These are phyloP conservation scores for Ophion ventricosus DNA, from an alignment of 2,888 invertebrate species.

Conservation along the genomic window DNA sequence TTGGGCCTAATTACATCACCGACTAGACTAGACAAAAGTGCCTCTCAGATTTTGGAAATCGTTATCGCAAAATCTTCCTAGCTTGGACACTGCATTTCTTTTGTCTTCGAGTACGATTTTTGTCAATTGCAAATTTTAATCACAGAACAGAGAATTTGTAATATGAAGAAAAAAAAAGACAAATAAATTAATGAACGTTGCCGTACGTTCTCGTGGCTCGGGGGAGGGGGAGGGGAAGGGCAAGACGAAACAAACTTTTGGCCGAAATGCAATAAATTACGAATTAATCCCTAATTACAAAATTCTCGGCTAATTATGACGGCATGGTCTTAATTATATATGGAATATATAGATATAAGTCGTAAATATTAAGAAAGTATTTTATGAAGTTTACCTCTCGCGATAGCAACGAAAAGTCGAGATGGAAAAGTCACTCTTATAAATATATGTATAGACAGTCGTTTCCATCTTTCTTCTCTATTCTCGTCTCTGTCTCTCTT, in stretches of 20 bases:
- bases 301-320: constrained; percentile 46
- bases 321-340: constrained; percentile 45
- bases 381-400: constrained; percentile 55
- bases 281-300: constrained; percentile 41
- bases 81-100: no score
- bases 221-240: no score
- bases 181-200: not conserved
- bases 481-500: not conserved
- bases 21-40: not conserved
- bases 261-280: constrained; percentile 31
- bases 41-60: not conserved
- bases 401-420: constrained; percentile 50
- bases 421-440: constrained; percentile 39
- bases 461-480: constrained; percentile 4
- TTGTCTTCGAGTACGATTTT: no score
- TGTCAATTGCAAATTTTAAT: no score
- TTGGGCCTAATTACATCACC: not conserved
- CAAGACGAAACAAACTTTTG: not conserved
- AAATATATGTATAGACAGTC: not conserved
- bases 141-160: not conserved
- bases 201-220: no score
- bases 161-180: constrained; percentile 3
- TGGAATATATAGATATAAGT: constrained; percentile 18
- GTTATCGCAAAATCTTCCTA: not conserved
- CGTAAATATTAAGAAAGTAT: constrained; percentile 40